phyloP scores from a whole-genome alignment of 2,888 invertebrate species.

The Scaptomyza polygonia region DNA sequence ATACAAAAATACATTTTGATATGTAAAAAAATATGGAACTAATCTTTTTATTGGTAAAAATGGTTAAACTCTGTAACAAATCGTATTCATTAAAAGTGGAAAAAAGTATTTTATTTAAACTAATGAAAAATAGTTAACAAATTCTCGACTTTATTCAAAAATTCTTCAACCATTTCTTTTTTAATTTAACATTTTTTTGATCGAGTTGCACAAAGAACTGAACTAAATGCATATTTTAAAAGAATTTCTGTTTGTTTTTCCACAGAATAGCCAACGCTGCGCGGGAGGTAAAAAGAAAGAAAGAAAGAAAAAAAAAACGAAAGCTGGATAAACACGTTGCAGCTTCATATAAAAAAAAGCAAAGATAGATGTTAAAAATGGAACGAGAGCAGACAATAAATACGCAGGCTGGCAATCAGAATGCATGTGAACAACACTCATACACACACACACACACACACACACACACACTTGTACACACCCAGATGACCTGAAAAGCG shows the following conservation, averaged over 20 bases:
- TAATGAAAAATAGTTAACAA: not conserved
- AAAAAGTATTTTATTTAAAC: too few relatives aligned
- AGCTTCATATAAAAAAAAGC: slow-evolving; percentile 3
- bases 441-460: slow-evolving; percentile 5
- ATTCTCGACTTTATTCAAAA: too few relatives aligned
- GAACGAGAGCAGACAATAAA: slow-evolving; percentile 27
- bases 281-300: too few relatives aligned
- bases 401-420: slow-evolving; percentile 40
- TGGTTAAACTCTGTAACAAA: too few relatives aligned
- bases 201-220: not conserved
- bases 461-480: slow-evolving; percentile 4
- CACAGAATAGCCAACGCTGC: not conserved
- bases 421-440: slow-evolving; percentile 21
- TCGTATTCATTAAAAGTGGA: too few relatives aligned
- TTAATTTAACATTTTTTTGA: not conserved
- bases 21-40: too few relatives aligned
- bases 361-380: not conserved
- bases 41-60: too few relatives aligned
- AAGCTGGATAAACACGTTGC: slow-evolving; percentile 32
- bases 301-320: not conserved
- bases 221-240: not conserved
- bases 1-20: too few relatives aligned
- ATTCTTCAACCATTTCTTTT: not conserved
- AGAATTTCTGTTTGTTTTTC: slow-evolving; percentile 7
- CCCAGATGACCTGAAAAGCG: slow-evolving; percentile 49